These are phyloP conservation scores for Kryptolebias ocellatus DNA, from an alignment of 2,797 vertebrate genomes.

Conservation along the genomic window DNA sequence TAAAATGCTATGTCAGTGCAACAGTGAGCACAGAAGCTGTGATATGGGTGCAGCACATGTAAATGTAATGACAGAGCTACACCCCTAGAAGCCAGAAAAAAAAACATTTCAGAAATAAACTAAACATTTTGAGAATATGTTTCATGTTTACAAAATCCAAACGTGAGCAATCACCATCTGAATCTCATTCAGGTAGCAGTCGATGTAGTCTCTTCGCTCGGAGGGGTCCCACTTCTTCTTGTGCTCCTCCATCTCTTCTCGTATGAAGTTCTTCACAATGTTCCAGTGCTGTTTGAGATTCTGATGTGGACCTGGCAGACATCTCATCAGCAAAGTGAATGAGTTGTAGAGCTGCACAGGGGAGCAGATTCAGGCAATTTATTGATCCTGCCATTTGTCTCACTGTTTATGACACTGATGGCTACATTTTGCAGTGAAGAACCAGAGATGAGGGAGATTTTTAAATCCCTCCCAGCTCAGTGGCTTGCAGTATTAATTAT, in stretches of 20 bases:
- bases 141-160: too few relatives aligned
- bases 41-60: background rate
- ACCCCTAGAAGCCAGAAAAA: too few relatives aligned
- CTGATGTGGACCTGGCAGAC: conserved; percentile 81
- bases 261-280: conserved; percentile 58
- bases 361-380: background rate
- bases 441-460: too few relatives aligned
- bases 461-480: too few relatives aligned
- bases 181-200: conserved; percentile 84
- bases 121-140: too few relatives aligned
- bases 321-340: conserved; percentile 76
- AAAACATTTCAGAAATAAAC: too few relatives aligned
- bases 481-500: too few relatives aligned
- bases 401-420: too few relatives aligned
- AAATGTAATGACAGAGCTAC: background rate
- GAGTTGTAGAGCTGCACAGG: conserved; percentile 53
- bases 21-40: background rate
- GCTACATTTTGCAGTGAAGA: too few relatives aligned
- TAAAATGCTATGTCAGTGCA: background rate
- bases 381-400: background rate
- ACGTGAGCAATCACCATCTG: conserved; percentile 65
- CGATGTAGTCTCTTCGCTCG: conserved; percentile 79
- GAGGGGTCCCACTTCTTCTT: conserved; percentile 74
- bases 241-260: conserved; percentile 68
- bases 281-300: conserved; percentile 42